Evolutionary conservation across 2,888 invertebrate genomes (phyloP).

Genomic region (Camptogramma bilineatum): DNA sequence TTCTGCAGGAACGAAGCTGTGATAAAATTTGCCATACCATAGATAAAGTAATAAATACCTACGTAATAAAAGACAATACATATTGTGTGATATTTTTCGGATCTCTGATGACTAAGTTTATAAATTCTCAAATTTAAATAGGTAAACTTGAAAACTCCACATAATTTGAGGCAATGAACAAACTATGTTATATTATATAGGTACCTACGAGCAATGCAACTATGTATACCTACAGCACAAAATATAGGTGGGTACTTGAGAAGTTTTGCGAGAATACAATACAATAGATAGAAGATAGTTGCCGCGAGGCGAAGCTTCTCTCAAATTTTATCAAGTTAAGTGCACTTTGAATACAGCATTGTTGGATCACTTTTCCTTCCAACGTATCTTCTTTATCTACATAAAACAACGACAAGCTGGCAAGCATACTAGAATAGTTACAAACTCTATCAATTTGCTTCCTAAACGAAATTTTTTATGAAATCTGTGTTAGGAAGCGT

Average conservation of each 20-base stretch:
- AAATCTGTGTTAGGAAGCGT: background rate
- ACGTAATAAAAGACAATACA: too few species aligned
- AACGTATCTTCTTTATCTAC: background rate
- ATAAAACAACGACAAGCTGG: background rate
- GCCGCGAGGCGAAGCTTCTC: conserved; percentile 10
- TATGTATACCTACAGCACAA: background rate
- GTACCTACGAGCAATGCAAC: background rate
- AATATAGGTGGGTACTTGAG: background rate
- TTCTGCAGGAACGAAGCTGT: background rate
- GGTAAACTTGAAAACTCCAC: too few species aligned
- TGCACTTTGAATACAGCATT: conserved; percentile 11
- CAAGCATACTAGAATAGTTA: background rate
- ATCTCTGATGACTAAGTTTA: too few species aligned
- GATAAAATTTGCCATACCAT: background rate
- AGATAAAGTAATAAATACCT: background rate
- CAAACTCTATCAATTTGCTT: background rate
- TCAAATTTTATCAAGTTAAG: conserved; percentile 21
- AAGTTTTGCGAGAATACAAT: conserved; percentile 8
- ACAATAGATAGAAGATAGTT: conserved; percentile 10
- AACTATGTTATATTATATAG: background rate
- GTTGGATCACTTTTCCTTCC: conserved; percentile 7
- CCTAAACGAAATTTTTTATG: background rate
- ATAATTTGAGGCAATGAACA: too few species aligned
- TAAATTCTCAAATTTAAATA: too few species aligned
- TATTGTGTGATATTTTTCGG: too few species aligned